Base-by-base conservation (phyloP, 2,888 invertebrate species). In the Suillia variegata region DNA sequence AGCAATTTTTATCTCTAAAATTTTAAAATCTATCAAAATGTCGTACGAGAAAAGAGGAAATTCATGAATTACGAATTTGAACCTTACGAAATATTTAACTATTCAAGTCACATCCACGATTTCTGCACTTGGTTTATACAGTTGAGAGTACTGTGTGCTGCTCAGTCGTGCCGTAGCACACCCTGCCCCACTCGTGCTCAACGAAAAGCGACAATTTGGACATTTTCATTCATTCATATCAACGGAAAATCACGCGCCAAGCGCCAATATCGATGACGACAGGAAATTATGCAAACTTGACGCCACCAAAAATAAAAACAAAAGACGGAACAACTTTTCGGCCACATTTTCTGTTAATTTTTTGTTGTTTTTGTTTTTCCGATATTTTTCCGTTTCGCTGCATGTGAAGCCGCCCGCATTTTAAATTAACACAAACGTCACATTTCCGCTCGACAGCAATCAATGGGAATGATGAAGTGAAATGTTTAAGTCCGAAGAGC, bases 281-380 rank as follows among this genome's bases (percentile, higher is more conserved):
- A 78, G 78, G 79, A 80, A 79, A 80, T 80, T 78, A 80, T 80
- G 78, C 77, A 79, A 80, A 79, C 79, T 78, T 78, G 72, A 70
- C 71, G 65, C 67, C 56, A 33, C 59, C n/a, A 62, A 26, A 50
- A 21, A 48, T 21, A 45, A 45, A 57, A 21, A 56, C 34, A 47
- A 54, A 49, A 33, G n/a, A n/a, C n/a, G n/a, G 54, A 47, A 33
- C 42, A 53, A 33, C n/a, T 38, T 13, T 42, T 21, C 8, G 5
- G 15, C 24, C 62, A 52, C 47, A 34, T 59, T 42, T 62, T 64
- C 62, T 61, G 58, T 50, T 50, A 13, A 13, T 21, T 5, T 38
- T 53, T 34, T 53, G 18, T 26, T 52, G 60, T 58, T 24, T 61
- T 58, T 49, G 38, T 42, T 24, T 55, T 61, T 54, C 64, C 61